phyloP scores from a whole-genome alignment of 2,113 vertebrate species.

The Axis porcinus region DNA sequence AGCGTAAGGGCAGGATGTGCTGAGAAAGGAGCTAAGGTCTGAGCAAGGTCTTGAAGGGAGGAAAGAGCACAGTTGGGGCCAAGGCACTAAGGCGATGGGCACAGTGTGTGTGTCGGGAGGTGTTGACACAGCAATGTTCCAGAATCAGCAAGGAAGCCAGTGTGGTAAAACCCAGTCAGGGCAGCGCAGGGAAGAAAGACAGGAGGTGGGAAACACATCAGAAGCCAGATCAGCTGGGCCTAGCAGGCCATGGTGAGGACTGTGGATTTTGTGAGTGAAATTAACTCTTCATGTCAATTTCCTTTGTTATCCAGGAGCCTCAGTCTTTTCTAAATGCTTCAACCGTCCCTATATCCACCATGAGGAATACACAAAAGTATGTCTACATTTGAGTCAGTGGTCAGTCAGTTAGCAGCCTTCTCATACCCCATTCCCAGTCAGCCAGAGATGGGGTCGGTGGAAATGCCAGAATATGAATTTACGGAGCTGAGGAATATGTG shows the following conservation, averaged over 20 bases:
- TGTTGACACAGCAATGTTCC: neutral
- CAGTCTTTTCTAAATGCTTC: neutral
- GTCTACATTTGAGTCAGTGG: neutral
- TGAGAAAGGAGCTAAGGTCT: neutral
- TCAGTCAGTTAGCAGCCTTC: neutral
- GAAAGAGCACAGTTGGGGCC: neutral
- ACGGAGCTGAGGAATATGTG: neutral
- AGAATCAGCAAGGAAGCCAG: neutral
- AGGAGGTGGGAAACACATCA: neutral
- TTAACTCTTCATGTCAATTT: neutral
- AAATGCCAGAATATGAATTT: neutral
- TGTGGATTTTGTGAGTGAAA: neutral
- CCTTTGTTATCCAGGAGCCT: neutral
- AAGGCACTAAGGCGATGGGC: neutral
- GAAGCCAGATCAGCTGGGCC: neutral
- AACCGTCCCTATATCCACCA: neutral
- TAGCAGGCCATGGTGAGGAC: neutral
- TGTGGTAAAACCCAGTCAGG: neutral
- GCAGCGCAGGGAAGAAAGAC: neutral
- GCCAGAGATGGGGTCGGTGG: neutral
- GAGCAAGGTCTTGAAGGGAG: neutral
- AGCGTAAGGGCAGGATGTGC: neutral
- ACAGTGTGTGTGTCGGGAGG: accelerated
- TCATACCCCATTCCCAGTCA: too few relatives aligned
- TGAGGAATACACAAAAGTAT: neutral